A percentile compares a stretch with the other conserved stretches of the same genome.
Evolutionary conservation across 1,140 invertebrate species (phyloP).

Genomic region (Drosophila asahinai): DNA sequence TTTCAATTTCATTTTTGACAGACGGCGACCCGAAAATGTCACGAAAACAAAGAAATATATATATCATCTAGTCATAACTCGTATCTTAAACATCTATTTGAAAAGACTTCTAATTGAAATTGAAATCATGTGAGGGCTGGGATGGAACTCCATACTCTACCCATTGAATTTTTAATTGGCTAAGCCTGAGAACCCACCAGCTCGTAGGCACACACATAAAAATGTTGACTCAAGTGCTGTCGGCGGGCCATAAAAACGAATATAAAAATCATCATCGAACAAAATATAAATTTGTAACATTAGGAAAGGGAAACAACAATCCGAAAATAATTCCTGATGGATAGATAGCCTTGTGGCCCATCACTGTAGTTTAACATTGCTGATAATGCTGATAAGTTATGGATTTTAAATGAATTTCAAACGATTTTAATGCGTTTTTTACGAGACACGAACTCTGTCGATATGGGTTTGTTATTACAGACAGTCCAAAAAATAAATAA

Average conservation of each 20-base stretch:
- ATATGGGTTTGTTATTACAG: conserved; percentile 67
- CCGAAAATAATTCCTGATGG: conserved; percentile 21
- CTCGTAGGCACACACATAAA: conserved; percentile 15
- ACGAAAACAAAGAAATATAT: conserved; percentile 31
- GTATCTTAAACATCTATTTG: conserved; percentile 43
- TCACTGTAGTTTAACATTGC: conserved; percentile 42
- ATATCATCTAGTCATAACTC: conserved; percentile 48
- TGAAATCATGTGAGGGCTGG: conserved; percentile 45
- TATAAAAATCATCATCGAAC: conserved; percentile 45
- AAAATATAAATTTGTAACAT: conserved; percentile 47
- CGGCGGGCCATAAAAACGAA: conserved; percentile 37
- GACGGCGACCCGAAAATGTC: conserved; percentile 30
- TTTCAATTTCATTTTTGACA: conserved; percentile 52
- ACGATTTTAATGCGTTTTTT: conserved; percentile 72
- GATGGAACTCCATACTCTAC: not conserved
- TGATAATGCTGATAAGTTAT: conserved; percentile 56
- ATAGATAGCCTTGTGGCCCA: conserved; percentile 43
- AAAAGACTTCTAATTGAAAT: conserved; percentile 45
- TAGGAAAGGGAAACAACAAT: conserved; percentile 10
- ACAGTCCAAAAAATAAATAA: conserved; percentile 7
- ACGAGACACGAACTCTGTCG: conserved; percentile 48
- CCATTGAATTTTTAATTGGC: conserved; percentile 48
- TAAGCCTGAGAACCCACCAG: conserved; percentile 29
- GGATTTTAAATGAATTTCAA: conserved; percentile 74
- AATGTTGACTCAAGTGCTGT: conserved; percentile 43